A percentile compares a stretch with the other conserved stretches of the same genome.
Evolutionary conservation across 2,113 vertebrate genomes (phyloP).

Genomic region (Limnothrissa miodon): DNA sequence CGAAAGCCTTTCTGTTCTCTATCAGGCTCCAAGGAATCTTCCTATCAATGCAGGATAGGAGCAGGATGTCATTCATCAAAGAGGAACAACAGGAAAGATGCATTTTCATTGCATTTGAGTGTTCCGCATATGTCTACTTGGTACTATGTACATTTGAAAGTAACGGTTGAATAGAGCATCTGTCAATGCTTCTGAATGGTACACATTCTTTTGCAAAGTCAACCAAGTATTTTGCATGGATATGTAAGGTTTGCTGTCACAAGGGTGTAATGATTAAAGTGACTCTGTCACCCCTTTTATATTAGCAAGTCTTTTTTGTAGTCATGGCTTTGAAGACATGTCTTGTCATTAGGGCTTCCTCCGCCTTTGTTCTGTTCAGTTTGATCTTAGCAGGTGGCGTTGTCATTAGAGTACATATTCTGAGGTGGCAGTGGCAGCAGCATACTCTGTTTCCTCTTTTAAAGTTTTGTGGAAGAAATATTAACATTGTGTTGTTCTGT

Average conservation of each 20-base stretch:
- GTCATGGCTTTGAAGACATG: constrained; percentile 25
- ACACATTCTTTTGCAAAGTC: neutral
- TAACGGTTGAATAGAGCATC: neutral
- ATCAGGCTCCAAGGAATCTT: neutral
- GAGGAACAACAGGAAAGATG: neutral
- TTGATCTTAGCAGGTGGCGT: neutral
- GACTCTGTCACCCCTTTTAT: neutral
- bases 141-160: neutral
- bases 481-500: constrained; percentile 26
- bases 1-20: neutral
- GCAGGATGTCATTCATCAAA: neutral
- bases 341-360: neutral
- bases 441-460: neutral
- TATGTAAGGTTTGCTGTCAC: constrained; percentile 31
- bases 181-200: neutral
- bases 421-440: too few species aligned
- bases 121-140: neutral
- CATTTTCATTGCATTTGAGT: neutral
- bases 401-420: neutral
- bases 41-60: neutral
- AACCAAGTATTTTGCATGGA: neutral
- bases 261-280: constrained; percentile 37
- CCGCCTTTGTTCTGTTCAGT: neutral
- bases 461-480: neutral
- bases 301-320: neutral